Percentiles rank a stretch among this genome's conserved stretches.
Evolutionary conservation across 1,140 invertebrate species (phyloP).

Genomic region (Arctopsyche grandis): DNA sequence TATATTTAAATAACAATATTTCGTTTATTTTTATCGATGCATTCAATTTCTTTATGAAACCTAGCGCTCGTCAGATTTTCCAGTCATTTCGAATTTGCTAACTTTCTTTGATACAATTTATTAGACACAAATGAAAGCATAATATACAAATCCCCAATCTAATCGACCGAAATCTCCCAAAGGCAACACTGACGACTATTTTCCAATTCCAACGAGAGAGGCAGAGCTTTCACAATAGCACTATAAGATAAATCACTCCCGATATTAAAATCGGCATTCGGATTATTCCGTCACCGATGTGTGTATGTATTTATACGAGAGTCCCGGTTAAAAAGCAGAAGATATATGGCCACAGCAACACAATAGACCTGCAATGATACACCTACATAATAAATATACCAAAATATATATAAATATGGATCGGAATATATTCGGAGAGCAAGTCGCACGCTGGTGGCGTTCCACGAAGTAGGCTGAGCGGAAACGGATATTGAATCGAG

Average conservation of each 20-base stretch:
- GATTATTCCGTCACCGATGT: not conserved
- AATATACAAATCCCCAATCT: too few relatives aligned
- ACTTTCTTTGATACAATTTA: too few relatives aligned
- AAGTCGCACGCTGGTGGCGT: not conserved
- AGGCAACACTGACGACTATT: too few relatives aligned
- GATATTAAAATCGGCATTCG: not conserved
- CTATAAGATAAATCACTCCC: not conserved
- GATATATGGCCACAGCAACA: not conserved
- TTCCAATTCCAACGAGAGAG: too few relatives aligned
- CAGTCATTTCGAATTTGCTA: too few relatives aligned
- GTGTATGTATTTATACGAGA: not conserved
- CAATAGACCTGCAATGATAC: not conserved
- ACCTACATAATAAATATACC: not conserved
- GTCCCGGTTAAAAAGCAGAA: not conserved
- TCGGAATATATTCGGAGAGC: not conserved
- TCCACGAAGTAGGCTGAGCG: not conserved
- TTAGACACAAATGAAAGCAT: too few relatives aligned
- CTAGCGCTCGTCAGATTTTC: too few relatives aligned
- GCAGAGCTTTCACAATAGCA: too few relatives aligned
- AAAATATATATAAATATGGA: not conserved
- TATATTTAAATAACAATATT: too few relatives aligned
- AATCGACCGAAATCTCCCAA: too few relatives aligned
- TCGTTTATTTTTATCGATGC: too few relatives aligned
- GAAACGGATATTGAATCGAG: constrained; percentile 18
- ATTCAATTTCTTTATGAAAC: too few relatives aligned